Conservation (phyloP, 2,797 vertebrate species). For the Microhierax caerulescens region DNA sequence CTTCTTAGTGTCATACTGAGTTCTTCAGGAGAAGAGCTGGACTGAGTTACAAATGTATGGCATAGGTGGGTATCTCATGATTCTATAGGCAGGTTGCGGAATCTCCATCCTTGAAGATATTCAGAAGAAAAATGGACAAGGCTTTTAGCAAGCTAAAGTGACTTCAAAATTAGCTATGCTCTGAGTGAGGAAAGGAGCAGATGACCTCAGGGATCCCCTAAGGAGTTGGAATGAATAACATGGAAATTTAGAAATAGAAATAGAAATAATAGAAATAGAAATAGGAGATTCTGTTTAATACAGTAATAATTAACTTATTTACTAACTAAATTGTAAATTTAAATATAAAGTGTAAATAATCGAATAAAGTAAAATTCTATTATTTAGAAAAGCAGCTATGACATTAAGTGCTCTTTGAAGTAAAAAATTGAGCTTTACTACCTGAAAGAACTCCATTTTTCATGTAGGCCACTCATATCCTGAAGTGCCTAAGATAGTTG, state of each 20-base stretch:
- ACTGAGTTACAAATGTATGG: neutral
- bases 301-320: neutral
- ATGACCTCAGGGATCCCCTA: neutral
- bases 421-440: slow-evolving; percentile 33
- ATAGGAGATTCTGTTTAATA: neutral
- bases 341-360: neutral
- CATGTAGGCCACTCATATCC: neutral
- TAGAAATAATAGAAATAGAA: neutral
- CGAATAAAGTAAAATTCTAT: neutral
- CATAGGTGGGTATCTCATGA: neutral
- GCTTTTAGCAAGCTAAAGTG: neutral
- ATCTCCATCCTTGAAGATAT: neutral
- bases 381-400: neutral
- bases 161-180: neutral
- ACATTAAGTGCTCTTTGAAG: slow-evolving; percentile 18
- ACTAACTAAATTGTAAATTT: neutral
- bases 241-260: neutral
- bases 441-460: slow-evolving; percentile 11
- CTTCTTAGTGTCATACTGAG: neutral
- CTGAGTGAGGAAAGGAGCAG: neutral
- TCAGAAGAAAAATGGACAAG: neutral
- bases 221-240: neutral
- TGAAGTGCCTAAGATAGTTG: neutral
- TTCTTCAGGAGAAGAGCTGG: neutral
- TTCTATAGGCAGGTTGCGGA: neutral